Evolutionary conservation across 2,113 vertebrate genomes (phyloP).

Genomic region (Corythoichthys haematopterus): DNA sequence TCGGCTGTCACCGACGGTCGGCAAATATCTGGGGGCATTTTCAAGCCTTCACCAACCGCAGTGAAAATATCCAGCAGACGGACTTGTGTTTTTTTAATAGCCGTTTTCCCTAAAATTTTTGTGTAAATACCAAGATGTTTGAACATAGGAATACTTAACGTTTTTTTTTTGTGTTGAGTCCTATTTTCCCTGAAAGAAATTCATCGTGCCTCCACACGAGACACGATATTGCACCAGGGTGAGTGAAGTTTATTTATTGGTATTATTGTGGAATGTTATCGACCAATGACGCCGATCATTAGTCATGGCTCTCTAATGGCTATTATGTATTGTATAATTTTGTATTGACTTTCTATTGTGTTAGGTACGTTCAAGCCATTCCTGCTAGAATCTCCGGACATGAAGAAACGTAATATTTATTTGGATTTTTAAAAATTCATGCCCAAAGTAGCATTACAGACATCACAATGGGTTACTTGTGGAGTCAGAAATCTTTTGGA

Average conservation of each 20-base stretch:
- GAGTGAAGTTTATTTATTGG: slow-evolving; percentile 45
- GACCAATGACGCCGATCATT: background rate
- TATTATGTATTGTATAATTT: slow-evolving; percentile 1
- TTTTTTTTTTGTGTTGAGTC: slow-evolving; percentile 7
- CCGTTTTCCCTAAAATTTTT: slow-evolving; percentile 23
- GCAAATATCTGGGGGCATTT: slow-evolving; percentile 57
- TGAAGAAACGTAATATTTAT: slow-evolving; percentile 1
- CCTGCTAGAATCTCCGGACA: background rate
- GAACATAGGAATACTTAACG: slow-evolving; percentile 18
- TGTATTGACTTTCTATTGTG: background rate
- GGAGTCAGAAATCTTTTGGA: background rate
- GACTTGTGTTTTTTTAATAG: slow-evolving; percentile 2
- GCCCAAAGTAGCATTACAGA: slow-evolving; percentile 9
- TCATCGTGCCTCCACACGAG: slow-evolving; percentile 18
- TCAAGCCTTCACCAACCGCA: slow-evolving; percentile 3
- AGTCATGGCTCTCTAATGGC: background rate
- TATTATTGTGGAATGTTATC: background rate
- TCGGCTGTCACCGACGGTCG: slow-evolving; percentile 41
- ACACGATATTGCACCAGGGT: slow-evolving; percentile 43
- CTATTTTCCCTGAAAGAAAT: background rate
- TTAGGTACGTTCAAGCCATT: background rate
- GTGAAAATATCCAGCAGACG: background rate
- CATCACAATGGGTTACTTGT: slow-evolving; percentile 16
- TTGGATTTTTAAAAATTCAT: slow-evolving; percentile 9
- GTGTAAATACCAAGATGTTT: slow-evolving; percentile 27